A percentile compares a stretch with the other conserved stretches of the same genome.
Conservation (phyloP, 2,113 vertebrate species). For the Cyprinodon brontotheroides region DNA sequence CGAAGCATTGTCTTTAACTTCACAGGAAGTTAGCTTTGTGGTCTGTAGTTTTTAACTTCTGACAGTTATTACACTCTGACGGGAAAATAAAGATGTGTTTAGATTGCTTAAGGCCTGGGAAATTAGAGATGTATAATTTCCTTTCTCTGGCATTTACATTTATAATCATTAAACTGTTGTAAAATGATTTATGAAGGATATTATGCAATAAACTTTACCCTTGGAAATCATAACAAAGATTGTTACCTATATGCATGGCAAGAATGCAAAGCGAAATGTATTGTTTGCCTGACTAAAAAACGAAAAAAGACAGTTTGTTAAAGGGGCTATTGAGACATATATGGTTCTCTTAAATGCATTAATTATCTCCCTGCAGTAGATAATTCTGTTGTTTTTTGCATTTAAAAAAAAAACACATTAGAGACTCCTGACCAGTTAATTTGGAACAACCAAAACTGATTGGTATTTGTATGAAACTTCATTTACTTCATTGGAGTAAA, state of each 20-base stretch:
- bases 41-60: conserved; percentile 13
- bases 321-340: background rate
- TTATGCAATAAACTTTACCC: background rate
- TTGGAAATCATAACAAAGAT: background rate
- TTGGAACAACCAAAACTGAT: no score
- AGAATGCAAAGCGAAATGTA: conserved; percentile 6
- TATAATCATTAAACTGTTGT: background rate
- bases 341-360: background rate
- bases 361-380: background rate
- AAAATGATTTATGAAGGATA: background rate
- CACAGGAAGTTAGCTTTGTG: conserved; percentile 27
- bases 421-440: no score
- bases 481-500: no score
- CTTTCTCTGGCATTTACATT: background rate
- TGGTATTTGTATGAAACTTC: no score
- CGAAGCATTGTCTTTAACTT: conserved; percentile 39
- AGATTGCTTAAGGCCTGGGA: background rate
- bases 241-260: background rate
- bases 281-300: conserved; percentile 27
- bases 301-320: conserved; percentile 6
- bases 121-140: background rate
- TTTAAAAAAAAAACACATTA: background rate
- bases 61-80: conserved; percentile 11
- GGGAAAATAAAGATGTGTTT: conserved; percentile 1
- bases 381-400: background rate